These are phyloP conservation scores for Neria commutata DNA, from an alignment of 2,888 invertebrate species.

Conservation along the genomic window DNA sequence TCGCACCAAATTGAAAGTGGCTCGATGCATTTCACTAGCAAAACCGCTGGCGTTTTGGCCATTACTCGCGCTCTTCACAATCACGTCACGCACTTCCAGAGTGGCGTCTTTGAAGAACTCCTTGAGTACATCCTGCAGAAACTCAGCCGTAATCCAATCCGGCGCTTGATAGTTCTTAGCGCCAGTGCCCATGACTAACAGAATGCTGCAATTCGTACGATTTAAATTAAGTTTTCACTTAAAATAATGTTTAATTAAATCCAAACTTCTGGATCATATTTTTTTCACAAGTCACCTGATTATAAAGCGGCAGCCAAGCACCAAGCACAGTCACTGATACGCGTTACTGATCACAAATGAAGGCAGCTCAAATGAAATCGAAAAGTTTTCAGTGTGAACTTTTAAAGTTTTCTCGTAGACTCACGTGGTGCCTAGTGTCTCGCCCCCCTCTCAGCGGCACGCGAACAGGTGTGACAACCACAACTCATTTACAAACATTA, in stretches of 20 bases:
- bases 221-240: neutral
- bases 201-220: slow-evolving; percentile 5
- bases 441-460: neutral
- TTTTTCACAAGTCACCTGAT: slow-evolving; percentile 48
- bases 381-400: no score
- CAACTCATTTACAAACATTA: no score
- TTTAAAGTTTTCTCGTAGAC: neutral
- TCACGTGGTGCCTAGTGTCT: neutral
- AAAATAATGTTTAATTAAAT: slow-evolving; percentile 20
- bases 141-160: slow-evolving; percentile 55
- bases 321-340: neutral
- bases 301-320: neutral
- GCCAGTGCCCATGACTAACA: slow-evolving; percentile 59
- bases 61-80: slow-evolving; percentile 43
- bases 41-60: slow-evolving; percentile 47
- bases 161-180: slow-evolving; percentile 51
- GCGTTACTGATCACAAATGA: neutral
- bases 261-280: neutral
- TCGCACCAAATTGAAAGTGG: slow-evolving; percentile 51
- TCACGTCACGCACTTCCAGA: slow-evolving; percentile 45
- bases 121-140: slow-evolving; percentile 57
- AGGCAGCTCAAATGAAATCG: neutral
- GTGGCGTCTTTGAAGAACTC: slow-evolving; percentile 58
- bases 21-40: slow-evolving; percentile 60
- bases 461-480: neutral